Evolutionary conservation across 2,113 vertebrate species (phyloP), one percentile per base, ranked within the genome.

Genomic region (Potamarius usumacintae): DNA sequence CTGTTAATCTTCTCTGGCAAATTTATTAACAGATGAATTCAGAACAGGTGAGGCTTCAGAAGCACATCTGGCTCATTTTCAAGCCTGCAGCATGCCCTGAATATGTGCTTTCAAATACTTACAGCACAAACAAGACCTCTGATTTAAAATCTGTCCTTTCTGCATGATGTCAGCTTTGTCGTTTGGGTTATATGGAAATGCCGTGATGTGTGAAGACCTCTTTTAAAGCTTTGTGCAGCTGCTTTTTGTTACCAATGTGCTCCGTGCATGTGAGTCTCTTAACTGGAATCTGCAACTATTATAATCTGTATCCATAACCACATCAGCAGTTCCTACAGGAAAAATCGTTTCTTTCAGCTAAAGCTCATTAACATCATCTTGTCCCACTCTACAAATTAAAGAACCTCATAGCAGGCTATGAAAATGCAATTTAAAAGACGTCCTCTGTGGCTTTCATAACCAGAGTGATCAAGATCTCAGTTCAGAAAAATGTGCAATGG

Each of bases 211-310:
- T 74, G 25, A 83, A 83, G 78, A 83, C 25, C 57, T 22, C 25
- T 83, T 18, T 74, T 27, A 86, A 76, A 78, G 62, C 52, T 52
- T 60, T n/a, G 4, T 14, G 57, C 90, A 91, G 88, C 88, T 90
- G 90, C 25, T 89, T 84, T 89, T 34, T 76, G 87, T 90, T 89
- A 86, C 12, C 82, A 82, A 88, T 76, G 50, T 90, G 87, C 76
- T 88, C 87, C n/a, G 55, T 52, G 62, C 81, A 18, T 87, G 83
- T 72, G 20, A 78, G 76, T 27, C 86, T 80, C 58, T 71, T 58
- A 83, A 86, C 72, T 58, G 83, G 65, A 89, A 87, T 78, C 67
- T 25, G 48, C 11, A 55, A 55, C 25, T 60, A 62, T 62, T 17
- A 77, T 48, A 60, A 57, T 79, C 57, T 34, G 20, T 60, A 71